Evolutionary conservation across 2,113 vertebrate genomes (phyloP), one percentile per base, ranked within the genome.

Genomic region (Caloenas nicobarica): DNA sequence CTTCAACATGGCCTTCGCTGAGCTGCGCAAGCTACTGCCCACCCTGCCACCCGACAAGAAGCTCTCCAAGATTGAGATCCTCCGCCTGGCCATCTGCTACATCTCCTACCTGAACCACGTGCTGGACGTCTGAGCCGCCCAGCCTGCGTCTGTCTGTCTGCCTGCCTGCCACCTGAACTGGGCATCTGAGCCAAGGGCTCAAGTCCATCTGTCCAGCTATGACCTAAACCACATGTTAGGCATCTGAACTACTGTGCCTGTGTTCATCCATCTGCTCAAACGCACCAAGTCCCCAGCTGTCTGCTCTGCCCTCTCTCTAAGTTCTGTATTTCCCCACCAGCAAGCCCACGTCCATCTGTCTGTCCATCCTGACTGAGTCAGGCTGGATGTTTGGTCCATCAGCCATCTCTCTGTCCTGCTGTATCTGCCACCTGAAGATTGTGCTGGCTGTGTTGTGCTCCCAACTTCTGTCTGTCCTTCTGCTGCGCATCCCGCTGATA

Each of bases 61-160:
- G 86, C 97, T 98, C 48, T 98, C 98, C 95, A 98, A 98, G 85
- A 98, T 98, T 3, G 98, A 98, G 95, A 98, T 98, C 91, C 97
- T 98, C 24, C 97, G 98, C 42, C 46, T 98, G 21, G 98, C 98
- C 78, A 98, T 98, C 96, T 98, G 98, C 88, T 98, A 98, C 89
- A 98, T 98, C 93, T 98, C 98, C 62, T 98, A 98, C 88, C 98
- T 98, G 95, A 98, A 98, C 96, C 98, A 98, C 1, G 98, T 98
- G 74, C 94, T 98, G 95, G 98, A 98, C 3, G 97, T 97, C 46
- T 97, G 96, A 97, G 57, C 2, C 0, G 1, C 53, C 28, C 36
- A 6, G 70, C 33, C n/a, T 8, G 4, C 1, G 3, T 24, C 70
- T 0, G 3, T 56, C 40, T 6, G 11, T 56, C 85, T 3, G 6